Evolutionary conservation across 1,140 invertebrate species (phyloP).

Genomic region (Grapholita molesta): DNA sequence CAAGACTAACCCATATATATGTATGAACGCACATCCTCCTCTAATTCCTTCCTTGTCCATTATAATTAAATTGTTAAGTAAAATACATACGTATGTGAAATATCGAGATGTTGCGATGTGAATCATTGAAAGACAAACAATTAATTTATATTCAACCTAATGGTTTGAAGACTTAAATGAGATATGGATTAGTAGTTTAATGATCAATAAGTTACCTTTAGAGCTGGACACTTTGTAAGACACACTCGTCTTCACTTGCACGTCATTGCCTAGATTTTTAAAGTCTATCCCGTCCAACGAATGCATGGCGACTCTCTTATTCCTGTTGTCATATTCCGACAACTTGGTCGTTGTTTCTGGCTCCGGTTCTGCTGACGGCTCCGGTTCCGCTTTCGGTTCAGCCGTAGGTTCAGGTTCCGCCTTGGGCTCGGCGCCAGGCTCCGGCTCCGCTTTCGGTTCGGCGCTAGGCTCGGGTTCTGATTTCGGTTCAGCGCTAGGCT

Average conservation of each 20-base stretch:
- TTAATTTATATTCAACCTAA: too few relatives aligned
- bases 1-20: too few relatives aligned
- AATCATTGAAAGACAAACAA: too few relatives aligned
- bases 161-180: too few relatives aligned
- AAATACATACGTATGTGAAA: too few relatives aligned
- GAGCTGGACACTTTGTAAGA: slow-evolving; percentile 83
- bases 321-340: slow-evolving; percentile 55
- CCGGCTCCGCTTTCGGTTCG: slow-evolving; percentile 55
- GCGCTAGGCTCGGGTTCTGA: slow-evolving; percentile 50
- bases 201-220: slow-evolving; percentile 68
- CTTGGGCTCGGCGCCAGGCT: slow-evolving; percentile 56
- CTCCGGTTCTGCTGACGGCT: slow-evolving; percentile 51
- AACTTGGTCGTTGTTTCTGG: slow-evolving; percentile 46
- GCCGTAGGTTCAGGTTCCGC: slow-evolving; percentile 58
- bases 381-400: slow-evolving; percentile 54
- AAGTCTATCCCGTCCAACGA: slow-evolving; percentile 67
- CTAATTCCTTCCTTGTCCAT: too few relatives aligned
- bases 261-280: slow-evolving; percentile 76
- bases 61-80: too few relatives aligned
- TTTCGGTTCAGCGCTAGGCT: slow-evolving; percentile 59
- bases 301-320: slow-evolving; percentile 78
- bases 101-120: too few relatives aligned
- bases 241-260: slow-evolving; percentile 85
- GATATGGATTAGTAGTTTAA: too few relatives aligned
- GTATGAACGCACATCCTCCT: too few relatives aligned